phyloP scores from a whole-genome alignment of 2,888 invertebrate species.

The Agrochola circellaris region DNA sequence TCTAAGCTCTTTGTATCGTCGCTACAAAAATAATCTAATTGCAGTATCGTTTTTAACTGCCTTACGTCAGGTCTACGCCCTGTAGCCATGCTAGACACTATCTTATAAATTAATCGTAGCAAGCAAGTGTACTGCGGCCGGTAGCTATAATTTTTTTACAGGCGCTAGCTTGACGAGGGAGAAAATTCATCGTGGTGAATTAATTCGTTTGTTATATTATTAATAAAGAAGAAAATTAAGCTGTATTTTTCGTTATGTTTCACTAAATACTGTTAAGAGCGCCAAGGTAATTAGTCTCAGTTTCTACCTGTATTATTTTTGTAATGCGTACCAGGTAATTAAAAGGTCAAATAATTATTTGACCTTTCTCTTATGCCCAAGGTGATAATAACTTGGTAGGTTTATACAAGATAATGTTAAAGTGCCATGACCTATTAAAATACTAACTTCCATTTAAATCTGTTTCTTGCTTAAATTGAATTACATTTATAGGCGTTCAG shows the following conservation, averaged over 20 bases:
- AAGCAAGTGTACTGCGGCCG: conserved; percentile 42
- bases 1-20: neutral
- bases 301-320: conserved; percentile 10
- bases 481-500: conserved; percentile 5
- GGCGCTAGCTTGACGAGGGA: conserved; percentile 45
- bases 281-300: conserved; percentile 16
- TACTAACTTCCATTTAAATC: neutral
- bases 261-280: neutral
- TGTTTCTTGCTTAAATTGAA: conserved; percentile 1
- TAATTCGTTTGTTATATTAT: conserved; percentile 16
- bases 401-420: neutral
- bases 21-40: conserved; percentile 50
- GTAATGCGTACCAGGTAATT: conserved; percentile 22
- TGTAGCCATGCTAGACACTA: conserved; percentile 60
- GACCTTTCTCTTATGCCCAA: conserved; percentile 11
- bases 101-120: conserved; percentile 63
- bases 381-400: conserved; percentile 1
- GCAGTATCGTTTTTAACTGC: conserved; percentile 49
- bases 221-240: conserved; percentile 14
- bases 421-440: neutral
- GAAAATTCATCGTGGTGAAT: conserved; percentile 29
- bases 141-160: conserved; percentile 59
- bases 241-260: conserved; percentile 1
- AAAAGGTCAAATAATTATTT: conserved; percentile 33
- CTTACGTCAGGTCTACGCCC: conserved; percentile 57